These are phyloP conservation scores for Drosophila eohydei DNA, from an alignment of 2,888 invertebrate species.

Conservation along the genomic window DNA sequence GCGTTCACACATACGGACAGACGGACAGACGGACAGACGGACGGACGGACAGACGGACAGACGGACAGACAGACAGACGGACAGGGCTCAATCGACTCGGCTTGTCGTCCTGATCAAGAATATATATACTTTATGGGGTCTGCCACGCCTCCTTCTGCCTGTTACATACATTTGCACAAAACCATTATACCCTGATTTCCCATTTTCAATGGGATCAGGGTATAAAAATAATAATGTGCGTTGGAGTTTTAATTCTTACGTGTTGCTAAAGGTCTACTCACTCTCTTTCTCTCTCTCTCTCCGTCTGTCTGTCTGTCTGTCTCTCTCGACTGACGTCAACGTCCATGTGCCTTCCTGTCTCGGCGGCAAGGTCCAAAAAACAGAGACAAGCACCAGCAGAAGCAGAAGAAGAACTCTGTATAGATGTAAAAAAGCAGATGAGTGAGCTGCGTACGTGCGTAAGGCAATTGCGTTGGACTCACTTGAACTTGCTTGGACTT, in stretches of 20 bases:
- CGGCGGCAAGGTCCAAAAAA: conserved; percentile 48
- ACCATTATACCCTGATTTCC: too few species aligned
- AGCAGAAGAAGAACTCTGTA: conserved; percentile 27
- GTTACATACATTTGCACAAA: too few species aligned
- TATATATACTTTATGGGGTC: too few species aligned
- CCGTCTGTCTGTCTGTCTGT: conserved; percentile 19
- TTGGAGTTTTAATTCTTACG: conserved; percentile 79
- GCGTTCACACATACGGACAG: too few species aligned
- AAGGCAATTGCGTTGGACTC: conserved; percentile 72
- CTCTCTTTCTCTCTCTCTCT: conserved; percentile 8
- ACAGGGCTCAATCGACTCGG: too few species aligned
- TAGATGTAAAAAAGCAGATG: conserved; percentile 67
- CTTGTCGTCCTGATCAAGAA: too few species aligned
- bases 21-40: too few species aligned
- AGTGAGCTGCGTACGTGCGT: conserved; percentile 75
- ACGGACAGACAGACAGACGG: too few species aligned
- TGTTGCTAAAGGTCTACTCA: conserved; percentile 59
- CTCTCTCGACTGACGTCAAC: conserved; percentile 29
- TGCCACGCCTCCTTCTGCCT: too few species aligned
- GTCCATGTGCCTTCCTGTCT: conserved; percentile 47
- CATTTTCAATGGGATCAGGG: too few species aligned
- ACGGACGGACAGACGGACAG: too few species aligned
- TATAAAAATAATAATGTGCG: conserved; percentile 61
- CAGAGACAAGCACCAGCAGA: conserved; percentile 15
- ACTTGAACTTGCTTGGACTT: conserved; percentile 49